phyloP scores from a whole-genome alignment of 1,140 invertebrate genomes.

The Leguminivora glycinivorella region DNA sequence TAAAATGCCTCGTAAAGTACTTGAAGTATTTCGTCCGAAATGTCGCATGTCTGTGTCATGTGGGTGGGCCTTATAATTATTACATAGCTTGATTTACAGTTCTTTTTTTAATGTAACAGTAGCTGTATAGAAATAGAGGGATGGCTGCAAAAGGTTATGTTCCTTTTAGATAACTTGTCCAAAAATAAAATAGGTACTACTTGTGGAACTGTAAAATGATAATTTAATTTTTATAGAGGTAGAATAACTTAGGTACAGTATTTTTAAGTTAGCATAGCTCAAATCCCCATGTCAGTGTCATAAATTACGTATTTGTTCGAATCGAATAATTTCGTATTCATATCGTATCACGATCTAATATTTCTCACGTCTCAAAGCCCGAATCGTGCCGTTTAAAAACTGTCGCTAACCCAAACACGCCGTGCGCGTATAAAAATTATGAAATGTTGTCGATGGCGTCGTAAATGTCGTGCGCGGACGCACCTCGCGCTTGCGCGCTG shows the following conservation, averaged over 20 bases:
- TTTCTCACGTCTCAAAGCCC: no score
- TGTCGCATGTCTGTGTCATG: not conserved
- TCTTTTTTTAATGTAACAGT: not conserved
- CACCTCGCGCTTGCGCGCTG: conserved; percentile 1
- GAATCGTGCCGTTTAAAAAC: no score
- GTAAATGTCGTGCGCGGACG: not conserved
- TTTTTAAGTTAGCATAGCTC: no score
- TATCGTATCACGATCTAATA: no score
- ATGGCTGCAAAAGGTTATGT: not conserved
- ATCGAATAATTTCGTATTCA: no score
- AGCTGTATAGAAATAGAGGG: not conserved
- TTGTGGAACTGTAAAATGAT: no score
- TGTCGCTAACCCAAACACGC: not conserved
- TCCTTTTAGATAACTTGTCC: not conserved
- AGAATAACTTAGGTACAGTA: no score
- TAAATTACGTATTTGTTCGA: no score
- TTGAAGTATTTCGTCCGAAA: not conserved
- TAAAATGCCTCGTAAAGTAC: conserved; percentile 2
- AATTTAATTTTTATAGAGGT: no score
- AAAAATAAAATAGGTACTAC: no score
- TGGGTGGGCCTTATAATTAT: not conserved
- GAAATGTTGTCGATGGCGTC: conserved; percentile 10
- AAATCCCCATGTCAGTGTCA: no score
- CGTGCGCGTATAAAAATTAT: conserved; percentile 6
- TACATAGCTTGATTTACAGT: not conserved